These are phyloP conservation scores for Zingel zingel DNA, from an alignment of 2,113 vertebrate species.

Conservation along the genomic window DNA sequence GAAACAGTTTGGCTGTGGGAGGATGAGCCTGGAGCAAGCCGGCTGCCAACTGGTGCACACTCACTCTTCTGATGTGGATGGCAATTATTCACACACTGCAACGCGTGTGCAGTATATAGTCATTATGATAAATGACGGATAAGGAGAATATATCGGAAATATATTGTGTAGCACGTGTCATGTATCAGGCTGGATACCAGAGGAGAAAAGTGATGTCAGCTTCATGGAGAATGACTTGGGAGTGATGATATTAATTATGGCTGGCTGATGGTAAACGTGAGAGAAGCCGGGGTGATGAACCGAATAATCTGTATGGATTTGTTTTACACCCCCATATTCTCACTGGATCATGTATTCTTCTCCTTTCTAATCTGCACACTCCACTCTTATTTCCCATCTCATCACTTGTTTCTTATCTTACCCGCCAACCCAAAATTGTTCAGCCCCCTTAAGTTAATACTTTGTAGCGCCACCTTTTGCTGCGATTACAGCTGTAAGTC, in stretches of 20 bases:
- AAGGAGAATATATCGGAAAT: not conserved
- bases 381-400: not conserved
- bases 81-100: not conserved
- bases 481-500: too few relatives aligned
- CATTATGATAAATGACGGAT: not conserved
- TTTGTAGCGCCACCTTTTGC: too few relatives aligned
- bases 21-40: constrained; percentile 14
- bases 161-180: too few relatives aligned
- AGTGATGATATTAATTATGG: not conserved
- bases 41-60: constrained; percentile 17
- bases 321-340: not conserved
- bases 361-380: not conserved
- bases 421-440: not conserved
- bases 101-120: not conserved
- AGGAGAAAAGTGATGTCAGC: not conserved
- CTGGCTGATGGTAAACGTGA: not conserved
- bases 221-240: not conserved
- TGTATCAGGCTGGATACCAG: not conserved
- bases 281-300: not conserved
- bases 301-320: constrained; percentile 11
- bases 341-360: not conserved
- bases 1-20: constrained; percentile 33
- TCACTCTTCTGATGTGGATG: not conserved
- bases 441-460: too few relatives aligned
- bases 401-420: not conserved